phyloP scores from a whole-genome alignment of 1,140 invertebrate genomes.

The Oedothorax gibbosus region DNA sequence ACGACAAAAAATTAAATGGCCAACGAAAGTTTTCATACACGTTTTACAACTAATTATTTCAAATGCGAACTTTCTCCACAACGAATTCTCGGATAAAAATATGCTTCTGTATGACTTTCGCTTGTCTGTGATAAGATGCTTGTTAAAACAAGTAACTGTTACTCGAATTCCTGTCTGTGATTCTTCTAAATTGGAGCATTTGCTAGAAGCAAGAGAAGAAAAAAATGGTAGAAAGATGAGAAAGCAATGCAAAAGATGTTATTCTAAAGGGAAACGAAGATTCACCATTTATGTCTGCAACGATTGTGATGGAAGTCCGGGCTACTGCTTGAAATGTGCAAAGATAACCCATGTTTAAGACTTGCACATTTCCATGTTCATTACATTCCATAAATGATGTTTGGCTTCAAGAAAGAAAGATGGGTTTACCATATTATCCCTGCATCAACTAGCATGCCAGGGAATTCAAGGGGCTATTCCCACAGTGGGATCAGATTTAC shows the following conservation, averaged over 20 bases:
- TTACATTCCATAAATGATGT: too few species aligned
- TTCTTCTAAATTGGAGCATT: constrained; percentile 5
- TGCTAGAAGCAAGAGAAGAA: neutral
- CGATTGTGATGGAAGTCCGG: constrained; percentile 30
- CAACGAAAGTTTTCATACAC: constrained; percentile 23
- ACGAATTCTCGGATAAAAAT: constrained; percentile 22
- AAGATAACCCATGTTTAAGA: neutral
- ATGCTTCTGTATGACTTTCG: constrained; percentile 20
- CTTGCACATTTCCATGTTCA: too few species aligned
- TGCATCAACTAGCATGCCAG: too few species aligned
- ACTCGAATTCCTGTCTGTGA: neutral
- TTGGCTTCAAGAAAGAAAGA: too few species aligned
- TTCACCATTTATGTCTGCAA: constrained; percentile 27
- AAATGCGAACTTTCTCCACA: constrained; percentile 25
- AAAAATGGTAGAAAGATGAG: neutral
- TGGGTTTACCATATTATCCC: too few species aligned
- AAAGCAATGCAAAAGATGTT: constrained; percentile 42
- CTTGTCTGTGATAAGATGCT: constrained; percentile 23
- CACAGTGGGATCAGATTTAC: too few species aligned
- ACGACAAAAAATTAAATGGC: constrained; percentile 1
- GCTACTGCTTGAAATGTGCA: constrained; percentile 35
- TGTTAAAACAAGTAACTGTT: constrained; percentile 2
- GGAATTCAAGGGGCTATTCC: too few species aligned
- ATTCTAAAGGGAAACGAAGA: constrained; percentile 22
- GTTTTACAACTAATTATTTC: constrained; percentile 26